Conservation (phyloP, 1,140 invertebrate species). For the Aphaenogaster rudis region DNA sequence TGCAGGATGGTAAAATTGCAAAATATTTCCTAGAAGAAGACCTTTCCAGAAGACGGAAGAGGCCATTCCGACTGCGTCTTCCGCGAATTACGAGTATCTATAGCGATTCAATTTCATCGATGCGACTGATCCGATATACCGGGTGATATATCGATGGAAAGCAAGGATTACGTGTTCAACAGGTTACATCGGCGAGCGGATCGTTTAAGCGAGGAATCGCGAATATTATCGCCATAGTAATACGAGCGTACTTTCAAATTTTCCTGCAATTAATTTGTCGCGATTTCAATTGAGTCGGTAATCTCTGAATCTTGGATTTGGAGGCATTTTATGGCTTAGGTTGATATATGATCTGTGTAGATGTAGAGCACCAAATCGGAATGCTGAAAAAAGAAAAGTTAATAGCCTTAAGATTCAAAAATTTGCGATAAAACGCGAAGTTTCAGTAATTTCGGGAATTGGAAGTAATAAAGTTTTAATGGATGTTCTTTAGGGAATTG, state of each 20-base stretch:
- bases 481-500: not conserved
- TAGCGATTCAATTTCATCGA: slow-evolving; percentile 46
- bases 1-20: not conserved
- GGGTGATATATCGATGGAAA: slow-evolving; percentile 43
- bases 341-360: not conserved
- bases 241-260: slow-evolving; percentile 18
- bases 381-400: not conserved
- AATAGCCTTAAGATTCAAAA: not conserved
- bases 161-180: slow-evolving; percentile 51
- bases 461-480: not conserved
- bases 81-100: slow-evolving; percentile 14
- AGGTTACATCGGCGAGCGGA: slow-evolving; percentile 44
- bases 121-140: slow-evolving; percentile 30
- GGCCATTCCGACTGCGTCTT: slow-evolving; percentile 23
- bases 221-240: not conserved
- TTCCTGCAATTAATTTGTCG: slow-evolving; percentile 8
- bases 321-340: not conserved
- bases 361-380: not conserved
- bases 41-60: not conserved
- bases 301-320: not conserved
- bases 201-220: slow-evolving; percentile 21
- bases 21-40: slow-evolving; percentile 22
- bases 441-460: slow-evolving; percentile 4
- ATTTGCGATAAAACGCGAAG: not conserved
- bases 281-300: not conserved